Conservation (phyloP, 2,797 vertebrate species). For the Alca torda region DNA sequence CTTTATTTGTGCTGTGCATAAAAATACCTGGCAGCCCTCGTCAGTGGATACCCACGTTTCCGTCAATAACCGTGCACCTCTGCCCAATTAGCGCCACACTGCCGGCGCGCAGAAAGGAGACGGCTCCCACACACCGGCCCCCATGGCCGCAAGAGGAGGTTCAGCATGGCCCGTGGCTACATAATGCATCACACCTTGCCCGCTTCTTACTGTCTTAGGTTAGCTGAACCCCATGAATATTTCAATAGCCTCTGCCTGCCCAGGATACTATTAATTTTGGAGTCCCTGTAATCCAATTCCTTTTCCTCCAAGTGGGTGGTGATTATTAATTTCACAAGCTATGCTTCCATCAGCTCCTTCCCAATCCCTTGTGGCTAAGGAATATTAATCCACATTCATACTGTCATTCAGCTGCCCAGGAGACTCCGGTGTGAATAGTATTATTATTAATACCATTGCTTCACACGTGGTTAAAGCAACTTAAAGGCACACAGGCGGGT, state of each 20-base stretch:
- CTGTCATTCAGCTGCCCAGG: conserved; percentile 66
- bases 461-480: background rate
- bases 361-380: conserved; percentile 53
- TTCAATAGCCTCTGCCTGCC: conserved; percentile 37
- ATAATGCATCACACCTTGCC: background rate
- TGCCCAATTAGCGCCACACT: conserved; percentile 4
- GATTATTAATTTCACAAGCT: conserved; percentile 69
- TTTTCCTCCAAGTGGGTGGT: conserved; percentile 64
- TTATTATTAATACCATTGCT: conserved; percentile 46
- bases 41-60: background rate
- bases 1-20: background rate
- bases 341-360: conserved; percentile 49
- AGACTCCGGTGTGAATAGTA: conserved; percentile 51
- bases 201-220: background rate
- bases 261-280: conserved; percentile 63
- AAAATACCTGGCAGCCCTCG: background rate
- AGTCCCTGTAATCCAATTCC: conserved; percentile 61
- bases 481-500: background rate
- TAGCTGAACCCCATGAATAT: conserved; percentile 56
- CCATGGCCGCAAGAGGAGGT: background rate
- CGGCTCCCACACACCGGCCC: fast-evolving
- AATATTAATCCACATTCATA: conserved; percentile 68
- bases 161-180: background rate
- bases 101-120: background rate
- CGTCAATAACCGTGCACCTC: background rate